A percentile compares a stretch with the other conserved stretches of the same genome.
phyloP scores from a whole-genome alignment of 2,888 invertebrate species.

The Pristionchus arcanus region DNA sequence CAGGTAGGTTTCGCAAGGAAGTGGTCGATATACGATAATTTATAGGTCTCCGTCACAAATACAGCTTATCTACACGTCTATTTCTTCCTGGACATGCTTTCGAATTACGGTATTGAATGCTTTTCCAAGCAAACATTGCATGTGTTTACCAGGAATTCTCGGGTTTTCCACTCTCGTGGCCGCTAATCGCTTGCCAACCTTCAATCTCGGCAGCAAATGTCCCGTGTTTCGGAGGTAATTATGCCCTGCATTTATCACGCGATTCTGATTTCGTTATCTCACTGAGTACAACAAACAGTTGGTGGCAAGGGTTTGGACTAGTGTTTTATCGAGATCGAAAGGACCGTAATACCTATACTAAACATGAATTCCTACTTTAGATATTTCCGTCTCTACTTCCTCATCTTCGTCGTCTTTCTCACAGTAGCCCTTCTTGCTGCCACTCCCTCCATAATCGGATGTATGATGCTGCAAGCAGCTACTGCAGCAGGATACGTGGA shows the following conservation, averaged over 20 bases:
- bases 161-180: neutral
- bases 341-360: too few species aligned
- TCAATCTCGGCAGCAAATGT: neutral
- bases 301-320: too few species aligned
- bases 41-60: neutral
- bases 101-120: neutral
- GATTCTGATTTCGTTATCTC: neutral
- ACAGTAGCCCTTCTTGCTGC: neutral
- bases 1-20: too few species aligned
- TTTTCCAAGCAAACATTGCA: too few species aligned
- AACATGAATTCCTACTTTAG: too few species aligned
- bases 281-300: too few species aligned
- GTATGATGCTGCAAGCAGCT: neutral
- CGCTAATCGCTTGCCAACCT: constrained; percentile 18
- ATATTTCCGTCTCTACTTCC: neutral
- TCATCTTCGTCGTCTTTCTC: neutral
- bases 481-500: neutral
- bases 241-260: neutral
- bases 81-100: neutral
- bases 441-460: neutral
- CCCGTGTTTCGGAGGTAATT: neutral
- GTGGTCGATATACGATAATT: neutral
- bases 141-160: neutral
- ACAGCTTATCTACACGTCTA: neutral
- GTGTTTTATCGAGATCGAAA: too few species aligned